A percentile compares a stretch with the other conserved stretches of the same genome.
Conservation (phyloP, 1,140 invertebrate genomes). For the Chionoecetes opilio region DNA sequence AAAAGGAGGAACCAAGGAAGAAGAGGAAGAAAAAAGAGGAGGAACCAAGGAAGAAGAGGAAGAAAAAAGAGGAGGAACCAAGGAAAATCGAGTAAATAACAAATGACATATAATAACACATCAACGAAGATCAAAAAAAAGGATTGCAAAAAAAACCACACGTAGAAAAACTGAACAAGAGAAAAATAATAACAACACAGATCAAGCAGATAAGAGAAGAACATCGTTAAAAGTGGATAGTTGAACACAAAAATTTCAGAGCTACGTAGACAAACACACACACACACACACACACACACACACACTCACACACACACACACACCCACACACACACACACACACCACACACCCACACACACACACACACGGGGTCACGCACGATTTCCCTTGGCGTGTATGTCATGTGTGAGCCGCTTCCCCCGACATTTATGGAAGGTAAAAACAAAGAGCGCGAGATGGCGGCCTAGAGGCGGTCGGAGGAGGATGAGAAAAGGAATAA, state of each 20-base stretch:
- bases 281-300: not conserved
- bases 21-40: not conserved
- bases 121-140: no score
- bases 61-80: no score
- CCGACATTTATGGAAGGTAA: conserved; percentile 29
- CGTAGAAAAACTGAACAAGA: not conserved
- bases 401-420: not conserved
- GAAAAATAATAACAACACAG: not conserved
- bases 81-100: no score
- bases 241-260: not conserved
- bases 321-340: not conserved
- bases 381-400: not conserved
- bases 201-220: not conserved
- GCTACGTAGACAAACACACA: not conserved
- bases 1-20: no score
- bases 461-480: no score
- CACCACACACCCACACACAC: not conserved
- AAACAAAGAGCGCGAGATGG: not conserved
- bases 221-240: not conserved
- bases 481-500: no score
- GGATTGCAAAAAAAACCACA: no score
- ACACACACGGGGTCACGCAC: not conserved
- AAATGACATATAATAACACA: no score
- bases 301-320: not conserved
- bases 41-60: no score